Evolutionary conservation across 1,140 invertebrate species (phyloP).

Genomic region (Aplysia californica): DNA sequence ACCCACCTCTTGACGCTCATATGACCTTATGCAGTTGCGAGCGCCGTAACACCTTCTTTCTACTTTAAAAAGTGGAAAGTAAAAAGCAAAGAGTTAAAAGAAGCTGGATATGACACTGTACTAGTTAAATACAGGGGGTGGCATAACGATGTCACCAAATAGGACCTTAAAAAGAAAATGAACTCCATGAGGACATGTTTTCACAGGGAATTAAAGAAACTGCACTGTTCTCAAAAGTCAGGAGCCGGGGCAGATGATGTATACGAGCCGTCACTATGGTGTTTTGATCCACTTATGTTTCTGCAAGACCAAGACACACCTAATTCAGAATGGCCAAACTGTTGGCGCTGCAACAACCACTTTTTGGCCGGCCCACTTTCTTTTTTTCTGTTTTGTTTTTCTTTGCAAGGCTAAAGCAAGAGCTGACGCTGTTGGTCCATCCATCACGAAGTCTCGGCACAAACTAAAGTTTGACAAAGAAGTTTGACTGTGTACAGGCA

Average conservation of each 20-base stretch:
- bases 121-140: background rate
- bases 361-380: conserved; percentile 1
- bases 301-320: background rate
- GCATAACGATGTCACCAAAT: background rate
- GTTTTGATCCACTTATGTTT: background rate
- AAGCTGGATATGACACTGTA: conserved; percentile 3
- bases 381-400: conserved; percentile 3
- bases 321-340: conserved; percentile 12
- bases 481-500: background rate
- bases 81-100: background rate
- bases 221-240: no score
- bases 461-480: conserved; percentile 6
- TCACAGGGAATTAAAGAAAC: background rate
- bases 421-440: conserved; percentile 6
- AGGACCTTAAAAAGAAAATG: background rate
- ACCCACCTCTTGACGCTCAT: no score
- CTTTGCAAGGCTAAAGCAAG: conserved; percentile 5
- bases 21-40: no score
- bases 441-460: background rate
- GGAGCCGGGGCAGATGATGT: no score
- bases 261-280: no score
- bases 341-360: conserved; percentile 1
- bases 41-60: no score
- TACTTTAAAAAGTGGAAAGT: background rate
- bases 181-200: background rate